Base-by-base conservation (phyloP, 2,888 invertebrate species). In the Drosophila nigritarsus region DNA sequence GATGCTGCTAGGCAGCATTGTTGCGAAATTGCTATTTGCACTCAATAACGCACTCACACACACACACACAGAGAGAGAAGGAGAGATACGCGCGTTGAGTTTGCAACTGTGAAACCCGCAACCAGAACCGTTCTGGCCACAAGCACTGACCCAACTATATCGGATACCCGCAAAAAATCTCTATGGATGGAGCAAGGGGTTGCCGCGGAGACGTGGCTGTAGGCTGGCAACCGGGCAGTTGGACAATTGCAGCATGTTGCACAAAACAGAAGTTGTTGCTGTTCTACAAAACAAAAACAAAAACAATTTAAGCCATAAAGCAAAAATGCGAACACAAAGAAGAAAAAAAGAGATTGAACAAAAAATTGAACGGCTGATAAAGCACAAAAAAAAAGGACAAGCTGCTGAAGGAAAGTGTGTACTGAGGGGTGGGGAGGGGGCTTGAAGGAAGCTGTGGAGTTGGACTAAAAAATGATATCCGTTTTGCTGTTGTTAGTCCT, bases 71-170 rank as follows among this genome's bases (percentile, higher is more conserved):
- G 1, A 4, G 15, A 7, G 13, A 15, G 3, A 20, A 11, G 20
- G 29, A 6, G 9, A 38, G 27, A 36, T 13, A 18, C 27, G 18
- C 18, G 30, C 11, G 34, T 36, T 27, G 54, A 36, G 54, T n/a
- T 85, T 77, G 80, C 76, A 65, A 54, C 67, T 55, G 63, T 66
- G 61, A 67, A 83, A 82, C 61, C 85, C 88, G 89, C 91, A 91
- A 90, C 91, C 91, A 91, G 91, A 91, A 92, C 91, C 91, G 90
- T 91, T 91, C 89, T 91, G 91, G 92, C 91, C 91, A 91, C 91
- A 91, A 91, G 91, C 92, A 89, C 91, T 91, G 92, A 91, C 91
- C 91, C 91, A 91, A 92, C 92, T 91, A 87, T 87, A 87, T 92
- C 89, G 91, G 91, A 91, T 90, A 91, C 90, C 91, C 91, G 82